These are phyloP conservation scores for Toxotes chatareus DNA, from an alignment of 2,113 vertebrate species.

Conservation along the genomic window DNA sequence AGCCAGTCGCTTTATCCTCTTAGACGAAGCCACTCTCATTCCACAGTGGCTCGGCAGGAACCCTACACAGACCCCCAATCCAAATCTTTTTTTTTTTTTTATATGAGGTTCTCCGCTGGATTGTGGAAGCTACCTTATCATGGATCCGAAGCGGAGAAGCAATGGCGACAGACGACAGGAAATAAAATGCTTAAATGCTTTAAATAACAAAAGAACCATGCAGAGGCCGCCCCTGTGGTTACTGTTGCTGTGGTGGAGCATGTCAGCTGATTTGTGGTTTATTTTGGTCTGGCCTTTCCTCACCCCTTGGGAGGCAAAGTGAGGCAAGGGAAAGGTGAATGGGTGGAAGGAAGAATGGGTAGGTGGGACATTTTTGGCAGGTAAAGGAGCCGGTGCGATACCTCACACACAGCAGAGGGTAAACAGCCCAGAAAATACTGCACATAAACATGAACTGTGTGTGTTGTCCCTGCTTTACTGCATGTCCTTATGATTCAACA, in stretches of 20 bases:
- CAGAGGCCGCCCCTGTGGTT: constrained; percentile 2
- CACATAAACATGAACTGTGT: not conserved
- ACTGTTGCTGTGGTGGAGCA: constrained; percentile 22
- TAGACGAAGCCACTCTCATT: constrained; percentile 13
- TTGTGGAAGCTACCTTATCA: constrained; percentile 23
- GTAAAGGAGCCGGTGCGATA: not conserved
- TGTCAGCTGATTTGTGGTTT: constrained; percentile 32
- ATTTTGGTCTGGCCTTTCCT: constrained; percentile 43
- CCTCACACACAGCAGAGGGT: not conserved
- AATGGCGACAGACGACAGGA: not conserved
- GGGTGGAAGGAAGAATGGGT: not conserved
- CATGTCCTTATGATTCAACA: not conserved
- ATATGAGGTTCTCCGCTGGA: constrained; percentile 22
- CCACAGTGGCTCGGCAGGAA: constrained; percentile 31
- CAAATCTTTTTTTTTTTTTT: not conserved
- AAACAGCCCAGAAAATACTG: constrained; percentile 5
- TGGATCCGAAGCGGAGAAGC: constrained; percentile 11
- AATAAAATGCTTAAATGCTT: constrained; percentile 15
- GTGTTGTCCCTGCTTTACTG: not conserved
- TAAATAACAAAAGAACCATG: constrained; percentile 25
- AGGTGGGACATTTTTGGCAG: not conserved
- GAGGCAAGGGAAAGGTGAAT: not conserved
- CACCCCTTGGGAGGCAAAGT: constrained; percentile 21
- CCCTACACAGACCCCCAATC: constrained; percentile 4
- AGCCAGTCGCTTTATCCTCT: constrained; percentile 37